Base-by-base conservation (phyloP, 2,113 vertebrate genomes). In the Apteryx owenii region DNA sequence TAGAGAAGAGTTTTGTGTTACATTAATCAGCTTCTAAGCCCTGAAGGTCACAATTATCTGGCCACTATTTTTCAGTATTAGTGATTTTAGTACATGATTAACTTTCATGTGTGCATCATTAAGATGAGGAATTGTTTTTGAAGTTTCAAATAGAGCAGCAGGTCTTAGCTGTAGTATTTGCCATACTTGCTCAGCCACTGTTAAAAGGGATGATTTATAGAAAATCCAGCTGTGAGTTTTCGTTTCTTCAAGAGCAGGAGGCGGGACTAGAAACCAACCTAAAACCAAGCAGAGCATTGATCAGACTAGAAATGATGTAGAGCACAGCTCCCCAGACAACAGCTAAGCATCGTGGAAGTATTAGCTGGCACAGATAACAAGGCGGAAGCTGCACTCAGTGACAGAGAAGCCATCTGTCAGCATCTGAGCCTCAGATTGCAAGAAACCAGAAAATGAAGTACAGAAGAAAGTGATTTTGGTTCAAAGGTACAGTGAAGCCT, bases 221-320 rank as follows among this genome's bases (percentile, higher is more conserved):
- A 98, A 98, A 98, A 98, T 97, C 97, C 98, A 98, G 98, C 98
- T 98, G 98, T 98, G 97, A 98, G 98, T 97, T 98, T 97, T 98
- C 96, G 0, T 98, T 98, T 92, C 97, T 98, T 97, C 97, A 96
- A 89, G 97, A 98, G 97, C 96, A 85, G 96, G 97, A 98, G 98
- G 95, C 90, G 98, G 98, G 98, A 98, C 98, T 96, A 98, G 86
- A 95, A 97, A 77, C 96, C 97, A 97, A 96, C 97, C 97, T 97
- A 98, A 98, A 98, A 97, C 94, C 97, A 97, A 96, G 98, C 95
- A 13, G 93, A 97, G 96, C 97, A 98, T 97, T 97, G 98, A 98
- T 97, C 97, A 98, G 97, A 95, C 97, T 95, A 96, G 97, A 95
- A 97, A 97, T 97, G 95, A 98, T 98, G 98, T 97, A 98, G 98